Base-by-base conservation (phyloP, 1,140 invertebrate genomes). In the Maconellicoccus hirsutus region DNA sequence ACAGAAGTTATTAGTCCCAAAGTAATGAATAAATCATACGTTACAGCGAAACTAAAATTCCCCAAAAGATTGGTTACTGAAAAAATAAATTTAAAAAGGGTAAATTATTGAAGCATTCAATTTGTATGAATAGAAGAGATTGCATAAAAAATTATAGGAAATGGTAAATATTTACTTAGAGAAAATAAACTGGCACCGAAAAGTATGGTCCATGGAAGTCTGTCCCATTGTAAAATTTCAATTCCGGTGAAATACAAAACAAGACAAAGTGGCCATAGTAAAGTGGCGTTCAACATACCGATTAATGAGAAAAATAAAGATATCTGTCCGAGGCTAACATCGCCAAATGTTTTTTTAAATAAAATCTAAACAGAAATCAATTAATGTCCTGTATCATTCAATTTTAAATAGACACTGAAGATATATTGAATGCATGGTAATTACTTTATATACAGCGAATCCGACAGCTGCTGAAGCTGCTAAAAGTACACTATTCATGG, bases 11-110 rank as follows among this genome's bases (percentile, higher is more conserved):
- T 92, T 71, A 96, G 83, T 75, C 92, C 93, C 66, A 96, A 83
- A 23, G 92, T 95, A 52, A 95, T 91, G 80, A 96, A 96, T 73
- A 95, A 84, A 79, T 94, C 92, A 79, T 95, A 96, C 1, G 93
- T 96, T 70, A 94, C 82, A 63, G 89, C 87, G 71, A 93, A 87
- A 73, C 92, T 92, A 81, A 95, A 95, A 80, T 94, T 94, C 74
- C 89, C 91, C 75, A 95, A 81, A 79, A 96, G 84, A 78, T 94
- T 92, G 75, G 94, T 93, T 78, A 89, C 92, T 95, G 84, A 72
- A 87, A 87, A 77, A 74, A 71, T 73, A 7, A 77, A 72, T 74
- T 71, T 72, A 42, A 70, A 22, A n/a, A n/a, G n/a, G n/a, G 21
- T 12, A 29, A 70, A 22, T n/a, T n/a, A 69, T 12, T 69, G 8